Conservation (phyloP, 2,888 invertebrate genomes). For the Petrophora chlorosata region DNA sequence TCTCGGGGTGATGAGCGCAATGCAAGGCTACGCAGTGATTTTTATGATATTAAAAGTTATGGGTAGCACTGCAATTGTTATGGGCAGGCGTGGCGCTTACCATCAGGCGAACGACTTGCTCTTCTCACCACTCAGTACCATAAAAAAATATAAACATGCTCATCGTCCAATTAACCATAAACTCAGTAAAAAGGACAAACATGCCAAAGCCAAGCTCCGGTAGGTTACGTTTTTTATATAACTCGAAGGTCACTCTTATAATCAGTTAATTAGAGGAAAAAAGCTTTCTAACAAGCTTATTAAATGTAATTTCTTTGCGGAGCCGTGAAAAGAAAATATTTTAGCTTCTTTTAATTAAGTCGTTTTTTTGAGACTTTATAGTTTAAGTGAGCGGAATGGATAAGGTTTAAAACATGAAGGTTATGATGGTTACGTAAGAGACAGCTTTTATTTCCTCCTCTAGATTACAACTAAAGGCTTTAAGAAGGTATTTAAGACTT, state of each 20-base stretch:
- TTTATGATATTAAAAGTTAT: too few species aligned
- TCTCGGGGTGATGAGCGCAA: too few species aligned
- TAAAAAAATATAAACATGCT: too few species aligned
- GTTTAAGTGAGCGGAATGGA: conserved; percentile 1
- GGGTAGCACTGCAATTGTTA: too few species aligned
- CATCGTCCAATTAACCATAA: conserved; percentile 5
- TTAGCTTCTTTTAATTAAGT: conserved; percentile 23
- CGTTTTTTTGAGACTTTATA: conserved; percentile 11
- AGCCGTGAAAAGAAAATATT: conserved; percentile 19
- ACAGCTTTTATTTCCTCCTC: too few species aligned
- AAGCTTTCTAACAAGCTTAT: conserved; percentile 26
- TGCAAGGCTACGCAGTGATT: too few species aligned
- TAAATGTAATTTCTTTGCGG: conserved; percentile 29
- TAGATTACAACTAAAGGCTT: too few species aligned
- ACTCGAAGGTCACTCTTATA: conserved; percentile 26
- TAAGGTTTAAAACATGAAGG: too few species aligned
- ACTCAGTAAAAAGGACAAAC: conserved; percentile 3
- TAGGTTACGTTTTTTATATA: not conserved
- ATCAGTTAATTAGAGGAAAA: conserved; percentile 32
- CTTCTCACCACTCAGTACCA: too few species aligned
- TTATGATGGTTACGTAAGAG: not conserved
- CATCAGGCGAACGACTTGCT: too few species aligned
- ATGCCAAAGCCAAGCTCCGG: conserved; percentile 13
- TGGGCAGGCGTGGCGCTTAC: too few species aligned
- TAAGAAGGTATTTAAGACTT: too few species aligned